Evolutionary conservation across 1,140 invertebrate species (phyloP), one percentile per base, ranked within the genome.

Genomic region (Aphis craccivora): DNA sequence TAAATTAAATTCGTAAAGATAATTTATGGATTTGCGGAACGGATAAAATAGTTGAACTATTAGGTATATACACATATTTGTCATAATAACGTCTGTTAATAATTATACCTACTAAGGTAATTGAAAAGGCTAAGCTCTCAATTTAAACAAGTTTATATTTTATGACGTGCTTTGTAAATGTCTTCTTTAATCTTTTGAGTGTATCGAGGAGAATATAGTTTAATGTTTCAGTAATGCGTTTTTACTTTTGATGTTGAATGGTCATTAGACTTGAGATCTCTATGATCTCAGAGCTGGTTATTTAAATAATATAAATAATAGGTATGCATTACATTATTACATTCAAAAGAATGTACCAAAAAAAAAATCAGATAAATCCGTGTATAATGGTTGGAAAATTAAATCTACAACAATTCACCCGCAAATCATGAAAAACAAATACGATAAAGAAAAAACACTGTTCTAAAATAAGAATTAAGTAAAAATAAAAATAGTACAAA

Each of bases 271-370:
- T n/a, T 11, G 60, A 14, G 60, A n/a, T 67, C 60, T 67, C 25
- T 67, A 4, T 67, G 30, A 67, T 67, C 30, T n/a, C 7, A 67
- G 30, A n/a, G 30, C 60, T 4, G 30, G 60, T 67, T 67, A n/a
- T n/a, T n/a, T n/a, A n/a, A 67, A 67, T 67, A 67, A 67, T 67
- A n/a, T n/a, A n/a, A 67, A 67, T 67, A 67, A 67, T 67, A n/a
- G 30, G 30, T 30, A 30, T 11, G 60, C 60, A 67, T 67, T 67
- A n/a, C 30, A 67, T 14, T 67, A 67, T 67, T 67, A 67, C 9
- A 67, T 67, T 30, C 8, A 4, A 67, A 67, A 67, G 30, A 67
- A 67, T 67, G 60, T n/a, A 67, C 30, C 30, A 23, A 25, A 55
- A 55, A 55, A 7, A 0, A 67, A 14, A 67, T 67, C 60, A 30